Percentiles rank a stretch among this genome's conserved stretches.
These are phyloP conservation scores for Centropyge bicolor DNA, from an alignment of 2,797 vertebrate species.

Conservation along the genomic window DNA sequence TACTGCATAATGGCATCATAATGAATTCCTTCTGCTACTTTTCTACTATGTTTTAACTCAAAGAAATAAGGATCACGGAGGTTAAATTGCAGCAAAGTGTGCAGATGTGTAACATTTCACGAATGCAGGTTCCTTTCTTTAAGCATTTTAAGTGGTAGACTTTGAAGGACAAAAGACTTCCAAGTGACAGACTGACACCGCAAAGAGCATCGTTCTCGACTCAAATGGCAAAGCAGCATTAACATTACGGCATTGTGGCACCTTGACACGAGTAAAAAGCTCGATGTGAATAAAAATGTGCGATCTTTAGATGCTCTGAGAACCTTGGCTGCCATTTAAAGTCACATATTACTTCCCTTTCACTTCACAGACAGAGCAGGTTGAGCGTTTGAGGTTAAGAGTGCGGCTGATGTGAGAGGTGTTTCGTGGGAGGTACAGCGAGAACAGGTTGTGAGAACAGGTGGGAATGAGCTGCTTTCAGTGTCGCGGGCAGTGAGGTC, in stretches of 20 bases:
- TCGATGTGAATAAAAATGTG: not conserved
- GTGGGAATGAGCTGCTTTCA: constrained; percentile 14
- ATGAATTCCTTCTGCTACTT: not conserved
- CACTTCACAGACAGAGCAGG: not conserved
- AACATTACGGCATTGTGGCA: not conserved
- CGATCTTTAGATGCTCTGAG: not conserved
- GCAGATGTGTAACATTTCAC: not conserved
- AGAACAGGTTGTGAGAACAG: constrained; percentile 28
- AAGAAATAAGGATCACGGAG: not conserved
- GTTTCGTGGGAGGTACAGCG: constrained; percentile 14
- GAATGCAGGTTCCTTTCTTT: not conserved
- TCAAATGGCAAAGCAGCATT: not conserved
- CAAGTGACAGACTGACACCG: not conserved
- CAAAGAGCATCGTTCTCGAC: not conserved
- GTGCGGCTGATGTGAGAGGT: constrained; percentile 6
- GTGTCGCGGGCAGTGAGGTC: constrained; percentile 21
- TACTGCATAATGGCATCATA: no score
- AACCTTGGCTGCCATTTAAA: not conserved
- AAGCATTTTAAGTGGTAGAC: not conserved
- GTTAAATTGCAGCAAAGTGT: not conserved
- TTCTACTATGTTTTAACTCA: not conserved
- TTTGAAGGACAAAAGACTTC: not conserved
- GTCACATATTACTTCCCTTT: not conserved
- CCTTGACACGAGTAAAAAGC: not conserved
- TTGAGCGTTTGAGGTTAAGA: constrained; percentile 6